phyloP scores from a whole-genome alignment of 2,113 vertebrate species.

The Vombatus ursinus region DNA sequence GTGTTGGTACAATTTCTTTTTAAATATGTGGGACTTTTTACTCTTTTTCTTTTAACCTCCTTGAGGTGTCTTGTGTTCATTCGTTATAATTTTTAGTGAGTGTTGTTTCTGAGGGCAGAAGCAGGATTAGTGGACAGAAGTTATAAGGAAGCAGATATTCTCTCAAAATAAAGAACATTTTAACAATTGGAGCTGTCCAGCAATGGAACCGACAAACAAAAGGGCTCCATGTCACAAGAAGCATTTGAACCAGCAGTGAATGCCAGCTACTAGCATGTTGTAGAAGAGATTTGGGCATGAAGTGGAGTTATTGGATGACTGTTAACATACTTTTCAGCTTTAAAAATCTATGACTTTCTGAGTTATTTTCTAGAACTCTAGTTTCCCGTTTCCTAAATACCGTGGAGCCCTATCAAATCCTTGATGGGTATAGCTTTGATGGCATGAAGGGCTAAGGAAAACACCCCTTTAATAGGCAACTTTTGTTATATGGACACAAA shows the following conservation, averaged over 20 bases:
- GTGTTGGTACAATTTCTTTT: too few relatives aligned
- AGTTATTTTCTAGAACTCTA: conserved; percentile 18
- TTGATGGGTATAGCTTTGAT: background rate
- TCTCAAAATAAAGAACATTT: background rate
- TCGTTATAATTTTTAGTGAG: background rate
- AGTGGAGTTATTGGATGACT: background rate
- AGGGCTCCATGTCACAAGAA: background rate
- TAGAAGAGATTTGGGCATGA: background rate
- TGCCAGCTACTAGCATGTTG: background rate
- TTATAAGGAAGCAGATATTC: background rate
- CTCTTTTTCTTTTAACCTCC: background rate
- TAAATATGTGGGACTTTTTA: background rate
- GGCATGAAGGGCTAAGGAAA: background rate
- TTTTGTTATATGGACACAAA: too few relatives aligned
- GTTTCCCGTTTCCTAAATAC: background rate
- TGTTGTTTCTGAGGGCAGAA: background rate
- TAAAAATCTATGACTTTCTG: conserved; percentile 5
- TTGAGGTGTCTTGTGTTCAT: background rate
- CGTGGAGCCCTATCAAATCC: conserved; percentile 6
- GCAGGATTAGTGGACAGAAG: background rate
- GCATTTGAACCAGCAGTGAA: background rate
- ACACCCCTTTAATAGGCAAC: background rate
- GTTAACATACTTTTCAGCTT: background rate
- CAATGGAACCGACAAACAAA: background rate
- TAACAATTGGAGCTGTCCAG: background rate